Percentiles rank a stretch among this genome's conserved stretches.
Conservation (phyloP, 2,888 invertebrate species). For the Tineola bisselliella region DNA sequence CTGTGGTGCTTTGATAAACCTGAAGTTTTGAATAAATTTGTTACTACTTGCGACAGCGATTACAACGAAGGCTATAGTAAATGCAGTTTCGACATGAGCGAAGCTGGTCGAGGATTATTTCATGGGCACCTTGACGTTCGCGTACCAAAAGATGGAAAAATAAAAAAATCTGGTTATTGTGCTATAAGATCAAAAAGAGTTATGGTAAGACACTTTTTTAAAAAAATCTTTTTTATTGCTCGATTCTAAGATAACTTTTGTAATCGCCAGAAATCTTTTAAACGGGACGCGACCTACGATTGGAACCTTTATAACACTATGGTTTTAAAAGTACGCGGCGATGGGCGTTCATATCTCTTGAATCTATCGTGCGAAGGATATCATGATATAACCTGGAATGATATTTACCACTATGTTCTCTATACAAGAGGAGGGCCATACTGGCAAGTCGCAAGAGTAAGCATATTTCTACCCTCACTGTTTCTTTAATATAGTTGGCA, state of each 20-base stretch:
- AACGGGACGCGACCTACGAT: constrained; percentile 73
- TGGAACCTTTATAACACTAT: constrained; percentile 81
- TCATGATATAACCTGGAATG: constrained; percentile 90
- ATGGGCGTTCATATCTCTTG: constrained; percentile 90
- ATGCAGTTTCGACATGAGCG: constrained; percentile 70
- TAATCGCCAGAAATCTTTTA: constrained; percentile 79
- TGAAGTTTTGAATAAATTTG: constrained; percentile 73
- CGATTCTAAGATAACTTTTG: constrained; percentile 2
- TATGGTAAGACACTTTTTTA: constrained; percentile 58
- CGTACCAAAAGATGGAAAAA: constrained; percentile 82
- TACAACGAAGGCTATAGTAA: constrained; percentile 85
- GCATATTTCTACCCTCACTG: neutral
- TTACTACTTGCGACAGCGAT: constrained; percentile 81
- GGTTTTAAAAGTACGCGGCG: constrained; percentile 87
- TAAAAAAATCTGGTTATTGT: constrained; percentile 84
- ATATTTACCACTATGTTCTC: constrained; percentile 84
- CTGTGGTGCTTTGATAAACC: constrained; percentile 76
- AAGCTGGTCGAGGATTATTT: constrained; percentile 76
- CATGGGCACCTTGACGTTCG: constrained; percentile 75
- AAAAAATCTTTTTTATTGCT: neutral
- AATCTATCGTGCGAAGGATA: constrained; percentile 80
- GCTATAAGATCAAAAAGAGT: constrained; percentile 76
- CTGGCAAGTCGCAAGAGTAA: constrained; percentile 91
- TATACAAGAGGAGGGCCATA: constrained; percentile 98
- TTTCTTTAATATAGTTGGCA: too few relatives aligned